Evolutionary conservation across 2,797 vertebrate species (phyloP).

Genomic region (Atherinosoma microstoma): DNA sequence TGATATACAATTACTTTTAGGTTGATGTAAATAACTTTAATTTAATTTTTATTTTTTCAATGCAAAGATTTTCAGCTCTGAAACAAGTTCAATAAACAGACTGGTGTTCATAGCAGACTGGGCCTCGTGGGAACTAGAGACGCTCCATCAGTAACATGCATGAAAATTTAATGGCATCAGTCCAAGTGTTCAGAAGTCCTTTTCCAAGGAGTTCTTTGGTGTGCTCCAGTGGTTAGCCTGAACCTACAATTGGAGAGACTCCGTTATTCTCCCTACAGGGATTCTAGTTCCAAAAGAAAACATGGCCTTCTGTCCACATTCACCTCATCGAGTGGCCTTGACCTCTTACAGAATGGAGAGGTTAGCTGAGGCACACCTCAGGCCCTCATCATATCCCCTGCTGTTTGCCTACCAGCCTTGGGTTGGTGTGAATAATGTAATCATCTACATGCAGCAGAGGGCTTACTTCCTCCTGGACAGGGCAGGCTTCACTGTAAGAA

Average conservation of each 20-base stretch:
- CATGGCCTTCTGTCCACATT: background rate
- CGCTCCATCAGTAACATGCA: background rate
- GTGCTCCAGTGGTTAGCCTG: conserved; percentile 8
- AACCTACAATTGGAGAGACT: background rate
- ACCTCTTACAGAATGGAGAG: conserved; percentile 3
- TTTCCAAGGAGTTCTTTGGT: background rate
- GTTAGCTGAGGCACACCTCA: conserved; percentile 2
- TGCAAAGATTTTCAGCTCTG: background rate
- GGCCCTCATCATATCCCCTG: background rate
- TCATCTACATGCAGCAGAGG: conserved; percentile 1
- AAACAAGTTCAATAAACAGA: background rate
- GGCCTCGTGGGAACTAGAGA: background rate
- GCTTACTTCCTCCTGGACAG: background rate
- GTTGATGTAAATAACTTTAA: no score
- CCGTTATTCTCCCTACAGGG: background rate
- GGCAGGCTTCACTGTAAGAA: conserved; percentile 2
- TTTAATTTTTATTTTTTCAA: no score
- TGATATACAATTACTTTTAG: no score
- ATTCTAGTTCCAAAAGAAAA: conserved; percentile 1
- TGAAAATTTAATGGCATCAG: background rate
- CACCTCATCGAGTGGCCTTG: background rate
- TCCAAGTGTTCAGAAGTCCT: background rate
- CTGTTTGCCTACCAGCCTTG: conserved; percentile 2
- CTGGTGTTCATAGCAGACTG: background rate
- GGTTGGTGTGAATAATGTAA: conserved; percentile 1